These are phyloP conservation scores for Nysson spinosus DNA, from an alignment of 2,888 invertebrate genomes.

Conservation along the genomic window DNA sequence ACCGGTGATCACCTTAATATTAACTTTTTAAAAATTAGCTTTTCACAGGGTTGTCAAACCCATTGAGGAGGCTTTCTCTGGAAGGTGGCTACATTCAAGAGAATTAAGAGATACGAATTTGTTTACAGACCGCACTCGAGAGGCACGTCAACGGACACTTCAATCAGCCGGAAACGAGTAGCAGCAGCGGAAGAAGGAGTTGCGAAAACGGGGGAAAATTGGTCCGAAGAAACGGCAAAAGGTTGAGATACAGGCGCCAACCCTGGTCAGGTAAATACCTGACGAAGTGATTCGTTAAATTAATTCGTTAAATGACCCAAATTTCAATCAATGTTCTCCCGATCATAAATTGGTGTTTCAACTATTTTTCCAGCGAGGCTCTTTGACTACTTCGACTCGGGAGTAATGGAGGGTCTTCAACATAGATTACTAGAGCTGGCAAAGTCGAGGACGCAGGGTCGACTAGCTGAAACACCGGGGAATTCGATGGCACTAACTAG, in stretches of 20 bases:
- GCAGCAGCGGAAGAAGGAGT: constrained; percentile 82
- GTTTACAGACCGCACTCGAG: constrained; percentile 87
- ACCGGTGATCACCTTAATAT: no score
- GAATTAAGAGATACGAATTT: constrained; percentile 36
- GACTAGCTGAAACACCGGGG: constrained; percentile 82
- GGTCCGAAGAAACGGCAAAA: constrained; percentile 91
- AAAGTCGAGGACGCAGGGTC: constrained; percentile 81
- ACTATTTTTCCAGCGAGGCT: constrained; percentile 86
- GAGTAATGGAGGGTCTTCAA: constrained; percentile 94
- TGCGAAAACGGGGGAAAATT: constrained; percentile 87
- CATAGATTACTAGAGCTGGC: constrained; percentile 85
- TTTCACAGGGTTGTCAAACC: no score
- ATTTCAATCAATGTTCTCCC: not conserved
- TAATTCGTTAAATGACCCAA: not conserved
- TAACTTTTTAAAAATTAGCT: no score
- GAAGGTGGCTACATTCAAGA: constrained; percentile 41
- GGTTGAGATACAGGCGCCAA: constrained; percentile 90
- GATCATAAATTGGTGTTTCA: not conserved
- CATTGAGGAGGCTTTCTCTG: constrained; percentile 45
- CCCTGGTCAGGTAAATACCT: constrained; percentile 89
- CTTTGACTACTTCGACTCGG: constrained; percentile 95
- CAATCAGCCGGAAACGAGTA: constrained; percentile 82
- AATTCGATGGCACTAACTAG: constrained; percentile 86
- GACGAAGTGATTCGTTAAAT: not conserved
- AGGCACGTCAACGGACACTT: constrained; percentile 97